These are phyloP conservation scores for Anorthoa munda DNA, from an alignment of 2,888 invertebrate genomes.

Conservation along the genomic window DNA sequence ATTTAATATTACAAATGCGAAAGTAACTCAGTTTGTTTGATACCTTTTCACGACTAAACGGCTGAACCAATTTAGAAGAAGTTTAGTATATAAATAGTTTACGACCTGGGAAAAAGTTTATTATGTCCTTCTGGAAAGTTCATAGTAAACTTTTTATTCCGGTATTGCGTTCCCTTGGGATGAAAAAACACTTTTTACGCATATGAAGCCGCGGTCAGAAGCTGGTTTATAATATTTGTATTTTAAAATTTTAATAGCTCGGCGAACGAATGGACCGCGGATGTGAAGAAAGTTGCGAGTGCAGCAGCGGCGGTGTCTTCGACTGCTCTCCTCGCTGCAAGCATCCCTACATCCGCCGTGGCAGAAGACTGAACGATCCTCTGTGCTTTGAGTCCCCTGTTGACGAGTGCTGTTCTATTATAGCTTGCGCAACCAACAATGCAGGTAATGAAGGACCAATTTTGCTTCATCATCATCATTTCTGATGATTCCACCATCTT, in stretches of 20 bases:
- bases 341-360: slow-evolving; percentile 93
- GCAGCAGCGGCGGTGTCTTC: slow-evolving; percentile 92
- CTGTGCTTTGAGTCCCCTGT: slow-evolving; percentile 93
- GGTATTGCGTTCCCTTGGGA: too few species aligned
- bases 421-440: slow-evolving; percentile 93
- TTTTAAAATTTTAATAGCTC: slow-evolving; percentile 78
- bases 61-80: too few species aligned
- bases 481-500: not conserved
- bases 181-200: too few species aligned
- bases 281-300: slow-evolving; percentile 95
- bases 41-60: too few species aligned
- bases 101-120: too few species aligned
- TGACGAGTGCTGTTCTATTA: slow-evolving; percentile 93
- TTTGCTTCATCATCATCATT: not conserved
- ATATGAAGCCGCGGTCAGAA: not conserved
- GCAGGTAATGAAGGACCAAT: slow-evolving; percentile 73
- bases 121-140: too few species aligned
- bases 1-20: too few species aligned
- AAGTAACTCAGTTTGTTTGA: too few species aligned
- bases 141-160: too few species aligned
- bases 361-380: slow-evolving; percentile 92
- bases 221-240: not conserved
- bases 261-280: slow-evolving; percentile 94
- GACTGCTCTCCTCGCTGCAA: slow-evolving; percentile 94
- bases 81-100: too few species aligned